These are phyloP conservation scores for Drosophila demipolita DNA, from an alignment of 2,888 invertebrate genomes.

Conservation along the genomic window DNA sequence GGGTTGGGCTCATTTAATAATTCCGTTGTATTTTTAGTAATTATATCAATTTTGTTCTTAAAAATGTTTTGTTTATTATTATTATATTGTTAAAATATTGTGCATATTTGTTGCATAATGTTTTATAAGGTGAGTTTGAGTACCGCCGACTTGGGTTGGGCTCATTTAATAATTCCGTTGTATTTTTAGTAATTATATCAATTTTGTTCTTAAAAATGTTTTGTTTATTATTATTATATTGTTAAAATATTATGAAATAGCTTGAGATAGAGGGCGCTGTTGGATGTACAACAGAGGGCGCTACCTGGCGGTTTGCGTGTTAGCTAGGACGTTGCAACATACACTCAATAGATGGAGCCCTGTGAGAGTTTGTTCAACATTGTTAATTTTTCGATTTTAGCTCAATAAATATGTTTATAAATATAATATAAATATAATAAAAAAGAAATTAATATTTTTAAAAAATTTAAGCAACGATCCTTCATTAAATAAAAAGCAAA, in stretches of 20 bases:
- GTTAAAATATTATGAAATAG: not conserved
- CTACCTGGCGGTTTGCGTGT: conserved; percentile 3
- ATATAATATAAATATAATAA: not conserved
- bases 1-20: not conserved
- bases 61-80: not conserved
- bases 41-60: not conserved
- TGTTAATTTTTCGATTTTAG: not conserved
- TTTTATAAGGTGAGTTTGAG: conserved; percentile 14
- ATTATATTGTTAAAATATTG: too few relatives aligned
- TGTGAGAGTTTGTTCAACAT: accelerated
- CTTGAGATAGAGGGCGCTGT: conserved; percentile 18
- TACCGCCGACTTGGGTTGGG: not conserved
- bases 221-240: not conserved
- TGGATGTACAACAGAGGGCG: conserved; percentile 19
- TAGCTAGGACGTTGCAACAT: not conserved
- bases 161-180: not conserved
- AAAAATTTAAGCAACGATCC: not conserved
- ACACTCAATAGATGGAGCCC: not conserved
- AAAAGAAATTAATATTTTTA: not conserved
- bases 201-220: not conserved
- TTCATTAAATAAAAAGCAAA: not conserved
- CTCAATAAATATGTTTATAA: not conserved
- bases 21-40: not conserved
- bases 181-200: not conserved
- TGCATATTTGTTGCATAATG: not conserved